Base-by-base conservation (phyloP, 2,113 vertebrate genomes). In the Vidua macroura region DNA sequence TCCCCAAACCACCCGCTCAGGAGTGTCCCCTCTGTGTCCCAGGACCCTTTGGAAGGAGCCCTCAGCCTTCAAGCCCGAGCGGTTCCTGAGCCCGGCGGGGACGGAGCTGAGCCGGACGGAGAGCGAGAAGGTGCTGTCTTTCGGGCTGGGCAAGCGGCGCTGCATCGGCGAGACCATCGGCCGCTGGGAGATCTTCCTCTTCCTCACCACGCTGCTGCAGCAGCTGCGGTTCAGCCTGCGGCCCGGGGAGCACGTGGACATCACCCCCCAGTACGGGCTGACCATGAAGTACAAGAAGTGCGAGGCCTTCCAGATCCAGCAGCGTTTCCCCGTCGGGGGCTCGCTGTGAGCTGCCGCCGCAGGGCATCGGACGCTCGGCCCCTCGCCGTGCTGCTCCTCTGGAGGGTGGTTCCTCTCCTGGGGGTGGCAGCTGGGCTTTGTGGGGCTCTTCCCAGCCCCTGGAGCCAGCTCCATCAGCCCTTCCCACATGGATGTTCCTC, bases 21-120 rank as follows among this genome's bases (percentile, higher is more conserved):
- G 30, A 28, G 4, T 11, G 8, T 60, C 84, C 51, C 67, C 46
- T 28, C 62, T n/a, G 20, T n/a, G 55, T 15, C 22, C 37, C 95
- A 99, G 99, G 74, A 97, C 97, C 25, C 79, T 98, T 51, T 99
- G 99, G 99, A 98, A 98, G 49, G 98, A 99, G 4, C 99, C 99
- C 1, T 97, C 91, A 3, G 49, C 76, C 44, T 99, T 99, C 96
- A 97, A 91, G 18, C 99, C 99, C 0, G 98, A 99, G 49, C 98
- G 99, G 4, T 99, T 99, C 97, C 98, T 99, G 60, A 97, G 22
- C 0, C 6, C 80, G 0, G 43, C 96, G 0, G 98, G 99, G 56
- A 96, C 94, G 0, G 97, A 97, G 10, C 11, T 99, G 51, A 98
- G 97, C 95, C 98, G 95, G 64, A 1, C 30, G 0, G 97, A 99